phyloP scores from a whole-genome alignment of 2,113 vertebrate genomes.

The Otis tarda region DNA sequence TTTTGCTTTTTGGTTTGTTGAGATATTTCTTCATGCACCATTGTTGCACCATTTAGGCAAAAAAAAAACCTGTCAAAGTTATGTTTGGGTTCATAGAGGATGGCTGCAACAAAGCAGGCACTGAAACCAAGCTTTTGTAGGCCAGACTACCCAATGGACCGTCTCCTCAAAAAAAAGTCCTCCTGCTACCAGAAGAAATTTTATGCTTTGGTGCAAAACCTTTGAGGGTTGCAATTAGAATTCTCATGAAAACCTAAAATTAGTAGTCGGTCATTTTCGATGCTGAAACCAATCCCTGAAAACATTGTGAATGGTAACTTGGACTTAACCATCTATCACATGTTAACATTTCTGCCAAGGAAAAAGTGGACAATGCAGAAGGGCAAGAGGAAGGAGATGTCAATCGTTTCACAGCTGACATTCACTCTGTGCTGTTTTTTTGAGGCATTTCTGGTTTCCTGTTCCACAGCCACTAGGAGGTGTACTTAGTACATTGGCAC shows the following conservation, averaged over 20 bases:
- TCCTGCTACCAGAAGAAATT: not conserved
- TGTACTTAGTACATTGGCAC: not conserved
- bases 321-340: not conserved
- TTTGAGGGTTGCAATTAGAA: not conserved
- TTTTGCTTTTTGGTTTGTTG: not conserved
- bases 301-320: not conserved
- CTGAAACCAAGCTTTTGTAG: not conserved
- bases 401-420: rapidly evolving
- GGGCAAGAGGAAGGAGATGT: not conserved
- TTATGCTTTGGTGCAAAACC: not conserved
- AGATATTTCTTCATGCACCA: not conserved
- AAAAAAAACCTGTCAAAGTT: not conserved
- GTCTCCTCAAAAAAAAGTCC: not conserved
- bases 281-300: not conserved
- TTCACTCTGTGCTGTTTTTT: not conserved
- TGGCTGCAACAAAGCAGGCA: not conserved
- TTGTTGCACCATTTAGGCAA: not conserved
- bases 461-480: constrained; percentile 23
- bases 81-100: not conserved
- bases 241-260: not conserved
- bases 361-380: not conserved
- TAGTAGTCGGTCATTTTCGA: not conserved
- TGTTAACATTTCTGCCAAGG: not conserved
- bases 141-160: not conserved
- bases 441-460: not conserved